Evolutionary conservation across 2,113 vertebrate species (phyloP).

Genomic region (Embiotoca jacksoni): DNA sequence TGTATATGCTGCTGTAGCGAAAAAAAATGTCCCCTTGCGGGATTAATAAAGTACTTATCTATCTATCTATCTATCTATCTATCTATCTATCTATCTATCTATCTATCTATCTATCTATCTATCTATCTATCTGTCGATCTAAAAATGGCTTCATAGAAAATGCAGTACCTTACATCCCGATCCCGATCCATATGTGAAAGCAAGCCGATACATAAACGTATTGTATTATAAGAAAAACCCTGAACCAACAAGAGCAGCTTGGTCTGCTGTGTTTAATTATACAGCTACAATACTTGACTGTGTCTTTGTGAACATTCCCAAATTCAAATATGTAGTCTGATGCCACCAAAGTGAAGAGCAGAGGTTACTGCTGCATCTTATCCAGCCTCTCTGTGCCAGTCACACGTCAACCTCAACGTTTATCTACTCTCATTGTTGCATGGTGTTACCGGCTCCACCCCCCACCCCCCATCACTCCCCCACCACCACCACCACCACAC

Average conservation of each 20-base stretch:
- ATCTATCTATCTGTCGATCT: no score
- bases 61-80: no score
- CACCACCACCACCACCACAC: no score
- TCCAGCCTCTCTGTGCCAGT: constrained; percentile 65
- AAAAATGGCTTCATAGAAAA: background rate
- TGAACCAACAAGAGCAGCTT: constrained; percentile 1
- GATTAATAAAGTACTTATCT: no score
- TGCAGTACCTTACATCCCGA: background rate
- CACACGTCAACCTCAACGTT: constrained; percentile 59
- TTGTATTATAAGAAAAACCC: background rate
- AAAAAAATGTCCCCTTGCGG: no score
- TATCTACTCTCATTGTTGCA: constrained; percentile 53
- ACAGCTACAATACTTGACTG: background rate
- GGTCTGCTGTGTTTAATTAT: constrained; percentile 1
- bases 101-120: no score
- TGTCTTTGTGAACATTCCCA: constrained; percentile 10
- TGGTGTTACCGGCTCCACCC: constrained; percentile 29
- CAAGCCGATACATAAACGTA: background rate
- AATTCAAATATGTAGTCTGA: background rate
- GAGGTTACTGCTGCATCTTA: constrained; percentile 26
- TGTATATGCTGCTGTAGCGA: no score
- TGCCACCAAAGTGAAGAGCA: constrained; percentile 36
- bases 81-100: no score
- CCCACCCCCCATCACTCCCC: constrained; percentile 9
- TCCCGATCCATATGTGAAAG: constrained; percentile 3